A percentile compares a stretch with the other conserved stretches of the same genome.
Conservation (phyloP, 2,797 vertebrate genomes). For the Lepus oiostolus region DNA sequence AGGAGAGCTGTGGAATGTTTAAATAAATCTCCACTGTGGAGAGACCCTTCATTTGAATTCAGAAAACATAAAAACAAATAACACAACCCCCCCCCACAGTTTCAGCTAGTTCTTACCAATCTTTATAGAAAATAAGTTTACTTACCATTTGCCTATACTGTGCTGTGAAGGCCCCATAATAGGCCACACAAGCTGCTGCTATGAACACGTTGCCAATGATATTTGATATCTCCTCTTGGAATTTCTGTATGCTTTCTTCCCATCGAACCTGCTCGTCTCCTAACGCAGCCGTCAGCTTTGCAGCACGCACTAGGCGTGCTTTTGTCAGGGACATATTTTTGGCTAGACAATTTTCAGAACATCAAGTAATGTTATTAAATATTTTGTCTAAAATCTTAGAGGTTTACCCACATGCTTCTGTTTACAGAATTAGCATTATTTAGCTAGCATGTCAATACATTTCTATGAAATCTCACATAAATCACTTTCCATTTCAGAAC, state of each 20-base stretch:
- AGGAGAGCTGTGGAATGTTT: neutral
- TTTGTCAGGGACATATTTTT: conserved; percentile 91
- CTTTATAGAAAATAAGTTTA: neutral
- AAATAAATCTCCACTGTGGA: neutral
- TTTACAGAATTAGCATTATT: neutral
- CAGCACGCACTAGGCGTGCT: conserved; percentile 90
- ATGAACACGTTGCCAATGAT: conserved; percentile 93
- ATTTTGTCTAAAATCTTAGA: conserved; percentile 6
- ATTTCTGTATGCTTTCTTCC: conserved; percentile 91
- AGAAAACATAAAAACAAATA: neutral
- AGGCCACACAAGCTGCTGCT: conserved; percentile 93
- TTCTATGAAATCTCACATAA: neutral
- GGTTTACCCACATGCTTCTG: neutral
- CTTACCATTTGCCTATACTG: conserved; percentile 91
- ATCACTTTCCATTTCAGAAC: neutral
- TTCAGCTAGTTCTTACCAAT: neutral
- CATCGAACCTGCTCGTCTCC: conserved; percentile 93
- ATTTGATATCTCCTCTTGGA: conserved; percentile 91
- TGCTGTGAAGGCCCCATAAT: conserved; percentile 93
- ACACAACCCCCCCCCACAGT: rapidly evolving
- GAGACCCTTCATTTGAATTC: neutral
- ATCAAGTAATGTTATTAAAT: neutral
- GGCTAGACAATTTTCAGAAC: conserved; percentile 83
- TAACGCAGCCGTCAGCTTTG: conserved; percentile 92
- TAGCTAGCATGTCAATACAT: neutral